Evolutionary conservation across 2,888 invertebrate genomes (phyloP).

Genomic region (Fissipunctia ypsillon): DNA sequence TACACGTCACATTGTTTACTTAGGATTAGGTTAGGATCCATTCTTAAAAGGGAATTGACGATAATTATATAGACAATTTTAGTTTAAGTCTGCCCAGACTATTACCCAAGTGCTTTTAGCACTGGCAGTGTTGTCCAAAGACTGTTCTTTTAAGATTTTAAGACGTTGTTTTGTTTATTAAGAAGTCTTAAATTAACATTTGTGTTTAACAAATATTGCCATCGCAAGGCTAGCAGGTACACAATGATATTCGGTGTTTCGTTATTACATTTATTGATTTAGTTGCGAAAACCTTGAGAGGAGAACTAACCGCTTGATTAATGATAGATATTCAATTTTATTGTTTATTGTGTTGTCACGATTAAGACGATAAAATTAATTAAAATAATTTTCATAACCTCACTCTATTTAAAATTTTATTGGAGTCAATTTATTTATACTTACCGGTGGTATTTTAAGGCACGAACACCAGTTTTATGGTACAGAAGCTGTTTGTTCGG

Average conservation of each 20-base stretch:
- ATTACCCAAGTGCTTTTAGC: conserved; percentile 81
- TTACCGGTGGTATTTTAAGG: conserved; percentile 39
- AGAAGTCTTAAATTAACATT: conserved; percentile 74
- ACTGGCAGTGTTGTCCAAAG: conserved; percentile 69
- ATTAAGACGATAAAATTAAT: conserved; percentile 33
- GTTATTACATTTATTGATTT: conserved; percentile 15
- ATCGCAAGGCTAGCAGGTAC: conserved; percentile 74
- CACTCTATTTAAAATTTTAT: conserved; percentile 42
- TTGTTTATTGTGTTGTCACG: conserved; percentile 34
- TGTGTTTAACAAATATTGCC: conserved; percentile 77
- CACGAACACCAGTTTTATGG: conserved; percentile 63
- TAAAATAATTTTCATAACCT: conserved; percentile 38
- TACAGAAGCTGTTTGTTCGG: conserved; percentile 77
- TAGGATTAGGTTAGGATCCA: conserved; percentile 47
- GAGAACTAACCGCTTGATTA: neutral
- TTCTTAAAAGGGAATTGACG: conserved; percentile 58
- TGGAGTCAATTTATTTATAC: conserved; percentile 51
- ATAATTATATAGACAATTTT: conserved; percentile 60
- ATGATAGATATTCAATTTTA: conserved; percentile 17
- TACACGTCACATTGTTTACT: conserved; percentile 54
- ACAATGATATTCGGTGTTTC: conserved; percentile 60
- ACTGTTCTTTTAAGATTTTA: conserved; percentile 61
- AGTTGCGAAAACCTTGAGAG: conserved; percentile 37
- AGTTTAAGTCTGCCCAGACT: conserved; percentile 58
- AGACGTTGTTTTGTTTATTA: conserved; percentile 68